Conservation (phyloP, 2,113 vertebrate genomes). For the Pipra filicauda region DNA sequence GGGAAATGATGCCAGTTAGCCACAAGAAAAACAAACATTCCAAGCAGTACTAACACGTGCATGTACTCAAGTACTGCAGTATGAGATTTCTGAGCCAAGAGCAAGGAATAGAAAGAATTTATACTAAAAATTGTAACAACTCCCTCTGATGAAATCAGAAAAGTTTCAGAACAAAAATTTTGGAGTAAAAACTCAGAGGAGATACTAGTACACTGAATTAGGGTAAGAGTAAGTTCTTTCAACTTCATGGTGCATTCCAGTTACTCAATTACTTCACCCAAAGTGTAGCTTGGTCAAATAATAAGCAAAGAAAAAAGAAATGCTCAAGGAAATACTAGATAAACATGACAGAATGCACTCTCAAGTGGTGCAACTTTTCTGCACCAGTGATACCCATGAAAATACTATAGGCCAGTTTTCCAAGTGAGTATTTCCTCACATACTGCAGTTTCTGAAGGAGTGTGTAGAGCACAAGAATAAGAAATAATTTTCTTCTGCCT, state of each 20-base stretch:
- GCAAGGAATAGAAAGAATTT: neutral
- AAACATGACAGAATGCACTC: neutral
- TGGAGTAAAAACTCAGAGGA: neutral
- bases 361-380: neutral
- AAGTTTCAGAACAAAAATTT: neutral
- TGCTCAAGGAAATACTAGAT: neutral
- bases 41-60: fast-evolving
- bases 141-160: neutral
- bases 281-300: neutral
- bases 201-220: neutral
- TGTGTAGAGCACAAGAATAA: neutral
- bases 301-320: neutral
- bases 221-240: neutral
- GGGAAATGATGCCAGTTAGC: neutral
- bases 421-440: neutral
- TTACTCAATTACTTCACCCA: neutral
- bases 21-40: neutral
- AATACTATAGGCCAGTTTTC: neutral
- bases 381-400: neutral
- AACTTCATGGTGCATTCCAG: neutral
- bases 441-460: fast-evolving
- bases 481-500: neutral
- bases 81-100: neutral
- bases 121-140: neutral
- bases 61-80: neutral